These are phyloP conservation scores for Apodemia zela DNA, from an alignment of 2,888 invertebrate genomes.

Conservation along the genomic window DNA sequence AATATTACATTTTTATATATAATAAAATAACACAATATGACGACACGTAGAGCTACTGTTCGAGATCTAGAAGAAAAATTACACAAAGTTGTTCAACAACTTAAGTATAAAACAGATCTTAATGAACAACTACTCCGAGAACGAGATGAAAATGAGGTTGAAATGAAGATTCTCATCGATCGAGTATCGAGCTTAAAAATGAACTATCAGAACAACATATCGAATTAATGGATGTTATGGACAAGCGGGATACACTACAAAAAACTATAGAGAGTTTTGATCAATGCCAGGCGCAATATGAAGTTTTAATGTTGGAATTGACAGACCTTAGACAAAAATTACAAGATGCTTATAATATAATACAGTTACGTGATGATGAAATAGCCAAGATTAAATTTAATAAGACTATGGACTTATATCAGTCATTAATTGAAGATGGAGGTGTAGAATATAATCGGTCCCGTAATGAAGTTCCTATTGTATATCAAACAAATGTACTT, in stretches of 20 bases:
- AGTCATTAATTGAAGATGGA: background rate
- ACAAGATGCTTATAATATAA: background rate
- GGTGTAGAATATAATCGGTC: background rate
- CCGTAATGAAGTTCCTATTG: background rate
- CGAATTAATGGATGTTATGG: background rate
- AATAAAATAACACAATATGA: background rate
- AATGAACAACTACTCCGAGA: background rate
- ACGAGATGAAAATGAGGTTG: background rate
- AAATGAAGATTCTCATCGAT: slow-evolving; percentile 1
- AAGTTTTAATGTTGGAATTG: background rate
- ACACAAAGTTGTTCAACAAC: background rate
- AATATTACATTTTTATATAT: too few relatives aligned
- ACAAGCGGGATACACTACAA: background rate
- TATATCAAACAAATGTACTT: background rate
- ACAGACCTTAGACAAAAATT: background rate
- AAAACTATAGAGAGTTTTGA: background rate
- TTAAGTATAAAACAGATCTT: background rate
- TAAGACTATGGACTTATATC: background rate
- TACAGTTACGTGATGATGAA: background rate
- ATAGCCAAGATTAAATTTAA: background rate
- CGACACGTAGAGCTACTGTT: background rate
- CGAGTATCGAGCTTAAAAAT: background rate
- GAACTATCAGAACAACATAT: slow-evolving; percentile 2
- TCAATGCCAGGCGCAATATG: background rate
- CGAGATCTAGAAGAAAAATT: background rate